A percentile compares a stretch with the other conserved stretches of the same genome.
Conservation (phyloP, 2,797 vertebrate species). For the Acomys russatus region DNA sequence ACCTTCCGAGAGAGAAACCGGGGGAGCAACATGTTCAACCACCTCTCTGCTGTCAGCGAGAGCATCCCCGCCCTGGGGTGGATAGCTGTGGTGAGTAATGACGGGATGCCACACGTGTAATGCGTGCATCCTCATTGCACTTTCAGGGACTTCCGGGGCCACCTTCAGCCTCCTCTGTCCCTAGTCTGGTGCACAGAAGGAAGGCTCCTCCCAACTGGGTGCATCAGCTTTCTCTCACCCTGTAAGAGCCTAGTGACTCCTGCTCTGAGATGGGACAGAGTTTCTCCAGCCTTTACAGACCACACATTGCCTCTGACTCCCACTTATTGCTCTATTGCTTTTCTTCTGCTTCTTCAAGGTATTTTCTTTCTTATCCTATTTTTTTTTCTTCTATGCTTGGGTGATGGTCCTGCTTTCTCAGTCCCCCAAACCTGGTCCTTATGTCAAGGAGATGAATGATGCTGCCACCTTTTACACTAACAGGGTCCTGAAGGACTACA, state of each 20-base stretch:
- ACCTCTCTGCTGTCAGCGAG: slow-evolving; percentile 98
- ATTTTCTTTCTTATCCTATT: slow-evolving; percentile 84
- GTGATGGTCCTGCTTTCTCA: slow-evolving; percentile 87
- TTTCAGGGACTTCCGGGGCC: background rate
- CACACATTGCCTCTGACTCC: background rate
- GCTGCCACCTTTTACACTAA: slow-evolving; percentile 99
- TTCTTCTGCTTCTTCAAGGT: slow-evolving; percentile 61
- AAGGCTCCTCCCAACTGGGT: slow-evolving; percentile 19
- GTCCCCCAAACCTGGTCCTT: slow-evolving; percentile 97
- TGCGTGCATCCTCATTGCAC: no score
- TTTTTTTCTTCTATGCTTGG: slow-evolving; percentile 84
- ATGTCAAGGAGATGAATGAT: slow-evolving; percentile 99
- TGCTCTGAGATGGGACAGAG: background rate
- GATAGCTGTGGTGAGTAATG: slow-evolving; percentile 96
- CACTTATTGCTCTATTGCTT: background rate
- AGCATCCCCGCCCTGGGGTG: slow-evolving; percentile 98
- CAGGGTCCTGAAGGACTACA: slow-evolving; percentile 99
- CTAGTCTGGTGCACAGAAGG: background rate
- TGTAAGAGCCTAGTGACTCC: background rate
- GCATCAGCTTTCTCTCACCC: background rate
- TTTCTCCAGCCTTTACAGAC: background rate
- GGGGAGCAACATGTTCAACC: slow-evolving; percentile 96
- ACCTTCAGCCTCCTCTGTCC: background rate
- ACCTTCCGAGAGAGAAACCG: slow-evolving; percentile 96
- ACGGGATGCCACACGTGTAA: background rate